Percentiles rank a stretch among this genome's conserved stretches.
Evolutionary conservation across 2,113 vertebrate species (phyloP).

Genomic region (Thomomys bottae): DNA sequence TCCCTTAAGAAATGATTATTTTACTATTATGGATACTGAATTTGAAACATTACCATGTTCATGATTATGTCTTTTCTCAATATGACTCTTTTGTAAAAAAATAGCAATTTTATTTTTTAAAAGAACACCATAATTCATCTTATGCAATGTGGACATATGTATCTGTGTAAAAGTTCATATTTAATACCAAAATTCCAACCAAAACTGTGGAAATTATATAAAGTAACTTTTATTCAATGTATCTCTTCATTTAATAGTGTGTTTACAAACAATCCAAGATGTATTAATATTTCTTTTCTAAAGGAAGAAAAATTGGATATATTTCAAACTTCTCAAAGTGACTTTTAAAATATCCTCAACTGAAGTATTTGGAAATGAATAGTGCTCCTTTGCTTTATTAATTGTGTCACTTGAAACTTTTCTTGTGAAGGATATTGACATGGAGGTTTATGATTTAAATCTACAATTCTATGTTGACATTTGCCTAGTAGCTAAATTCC

Average conservation of each 20-base stretch:
- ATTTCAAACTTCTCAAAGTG: not conserved
- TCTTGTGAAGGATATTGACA: constrained; percentile 43
- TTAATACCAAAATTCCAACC: not conserved
- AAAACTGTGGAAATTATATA: constrained; percentile 24
- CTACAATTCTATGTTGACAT: not conserved
- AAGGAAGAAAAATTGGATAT: not conserved
- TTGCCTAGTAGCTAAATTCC: constrained; percentile 51
- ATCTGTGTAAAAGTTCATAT: constrained; percentile 16
- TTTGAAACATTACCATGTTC: constrained; percentile 1
- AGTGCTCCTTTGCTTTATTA: constrained; percentile 5
- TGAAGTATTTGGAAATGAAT: constrained; percentile 29
- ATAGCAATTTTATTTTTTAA: not conserved
- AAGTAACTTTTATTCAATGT: not conserved
- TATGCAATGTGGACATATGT: not conserved
- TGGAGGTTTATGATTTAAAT: constrained; percentile 52
- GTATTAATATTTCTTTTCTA: not conserved
- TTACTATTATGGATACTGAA: not conserved
- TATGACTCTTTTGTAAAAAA: not conserved
- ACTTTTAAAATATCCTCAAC: not conserved
- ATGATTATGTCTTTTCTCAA: not conserved
- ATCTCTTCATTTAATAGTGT: not conserved
- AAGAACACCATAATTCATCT: not conserved
- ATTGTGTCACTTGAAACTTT: constrained; percentile 14
- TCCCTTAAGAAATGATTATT: too few species aligned
- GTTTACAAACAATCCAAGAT: not conserved